Conservation (phyloP, 2,888 invertebrate species). For the Tetrapedia diversipes region DNA sequence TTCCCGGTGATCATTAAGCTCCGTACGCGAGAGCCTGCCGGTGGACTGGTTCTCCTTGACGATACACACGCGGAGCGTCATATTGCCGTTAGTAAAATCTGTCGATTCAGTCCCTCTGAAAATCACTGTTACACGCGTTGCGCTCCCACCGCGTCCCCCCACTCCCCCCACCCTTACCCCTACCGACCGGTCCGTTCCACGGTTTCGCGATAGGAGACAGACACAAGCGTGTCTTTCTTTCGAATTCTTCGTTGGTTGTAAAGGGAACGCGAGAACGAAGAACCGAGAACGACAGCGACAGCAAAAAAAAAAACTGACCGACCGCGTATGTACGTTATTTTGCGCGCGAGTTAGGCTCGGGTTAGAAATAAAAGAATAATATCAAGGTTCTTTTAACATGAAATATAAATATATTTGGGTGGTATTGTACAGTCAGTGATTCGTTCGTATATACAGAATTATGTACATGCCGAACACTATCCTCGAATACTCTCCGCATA, state of each 20-base stretch:
- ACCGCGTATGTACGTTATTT: too few species aligned
- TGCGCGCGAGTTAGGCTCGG: neutral
- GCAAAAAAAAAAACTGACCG: too few species aligned
- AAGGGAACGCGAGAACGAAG: neutral
- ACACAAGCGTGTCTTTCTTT: constrained; percentile 13
- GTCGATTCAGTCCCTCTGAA: constrained; percentile 51
- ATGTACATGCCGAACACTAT: constrained; percentile 70
- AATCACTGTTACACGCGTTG: constrained; percentile 38
- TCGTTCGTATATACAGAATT: constrained; percentile 75
- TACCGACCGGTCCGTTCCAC: too few species aligned
- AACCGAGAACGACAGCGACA: neutral
- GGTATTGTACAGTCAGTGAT: constrained; percentile 80
- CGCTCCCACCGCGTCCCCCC: constrained; percentile 3
- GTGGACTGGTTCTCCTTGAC: constrained; percentile 59
- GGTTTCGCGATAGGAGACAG: neutral
- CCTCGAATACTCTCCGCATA: constrained; percentile 60
- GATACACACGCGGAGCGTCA: constrained; percentile 59
- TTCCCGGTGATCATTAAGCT: constrained; percentile 48
- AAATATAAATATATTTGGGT: constrained; percentile 81
- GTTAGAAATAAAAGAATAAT: constrained; percentile 26
- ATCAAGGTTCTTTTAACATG: constrained; percentile 75
- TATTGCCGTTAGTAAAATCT: constrained; percentile 59
- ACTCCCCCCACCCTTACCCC: too few species aligned
- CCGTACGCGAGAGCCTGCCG: constrained; percentile 26
- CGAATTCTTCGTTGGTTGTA: neutral